Conservation (phyloP, 2,888 invertebrate species). For the Tetrapedia diversipes region DNA sequence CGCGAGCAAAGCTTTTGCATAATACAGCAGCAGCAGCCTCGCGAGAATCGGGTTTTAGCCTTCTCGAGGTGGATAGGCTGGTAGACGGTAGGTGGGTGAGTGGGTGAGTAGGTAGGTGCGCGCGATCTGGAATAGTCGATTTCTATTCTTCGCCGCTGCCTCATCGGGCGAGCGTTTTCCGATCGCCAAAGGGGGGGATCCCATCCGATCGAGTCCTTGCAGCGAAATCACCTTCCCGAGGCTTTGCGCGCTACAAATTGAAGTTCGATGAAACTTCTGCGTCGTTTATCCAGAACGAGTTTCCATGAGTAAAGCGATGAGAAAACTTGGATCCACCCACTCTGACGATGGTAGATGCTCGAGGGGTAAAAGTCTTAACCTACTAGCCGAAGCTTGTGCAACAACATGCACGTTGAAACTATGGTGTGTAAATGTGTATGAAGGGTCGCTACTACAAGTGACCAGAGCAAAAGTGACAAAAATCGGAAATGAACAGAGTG, state of each 20-base stretch:
- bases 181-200: conserved; percentile 27
- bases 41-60: conserved; percentile 39
- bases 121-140: conserved; percentile 53
- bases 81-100: conserved; percentile 50
- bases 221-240: not conserved
- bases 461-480: too few species aligned
- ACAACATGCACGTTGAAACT: too few species aligned
- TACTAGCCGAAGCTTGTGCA: too few species aligned
- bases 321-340: not conserved
- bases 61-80: conserved; percentile 37
- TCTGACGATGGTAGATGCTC: too few species aligned
- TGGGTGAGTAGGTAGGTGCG: conserved; percentile 58
- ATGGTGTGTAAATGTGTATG: too few species aligned
- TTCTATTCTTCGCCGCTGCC: conserved; percentile 50
- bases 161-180: conserved; percentile 32
- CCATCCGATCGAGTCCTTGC: not conserved
- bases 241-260: not conserved
- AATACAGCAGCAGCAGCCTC: conserved; percentile 30
- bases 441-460: too few species aligned
- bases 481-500: too few species aligned
- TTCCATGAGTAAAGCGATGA: not conserved
- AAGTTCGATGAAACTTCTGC: not conserved
- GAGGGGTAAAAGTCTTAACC: too few species aligned
- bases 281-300: too few species aligned
- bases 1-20: conserved; percentile 48